phyloP scores from a whole-genome alignment of 2,797 vertebrate genomes.

The Aphelocoma californica region DNA sequence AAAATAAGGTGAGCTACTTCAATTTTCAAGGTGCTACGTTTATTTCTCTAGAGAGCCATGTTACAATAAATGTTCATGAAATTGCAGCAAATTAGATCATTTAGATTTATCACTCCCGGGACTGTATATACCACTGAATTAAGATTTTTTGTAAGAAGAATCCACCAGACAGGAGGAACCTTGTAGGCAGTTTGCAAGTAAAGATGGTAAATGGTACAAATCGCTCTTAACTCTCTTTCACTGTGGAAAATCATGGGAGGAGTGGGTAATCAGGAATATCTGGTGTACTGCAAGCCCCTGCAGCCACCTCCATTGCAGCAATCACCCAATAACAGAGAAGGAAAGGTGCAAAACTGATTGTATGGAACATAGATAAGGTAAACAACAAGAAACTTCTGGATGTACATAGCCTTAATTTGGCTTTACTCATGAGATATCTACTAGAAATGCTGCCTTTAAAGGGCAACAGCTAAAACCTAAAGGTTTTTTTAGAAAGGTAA shows the following conservation, averaged over 20 bases:
- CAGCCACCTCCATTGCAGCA: neutral
- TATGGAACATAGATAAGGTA: neutral
- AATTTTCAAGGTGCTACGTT: neutral
- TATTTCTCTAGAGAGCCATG: neutral
- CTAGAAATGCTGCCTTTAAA: neutral
- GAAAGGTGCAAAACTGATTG: neutral
- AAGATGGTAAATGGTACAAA: neutral
- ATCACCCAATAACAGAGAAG: neutral
- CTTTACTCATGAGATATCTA: neutral
- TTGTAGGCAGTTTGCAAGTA: neutral
- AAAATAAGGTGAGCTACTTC: neutral
- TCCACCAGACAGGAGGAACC: neutral
- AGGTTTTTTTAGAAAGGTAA: neutral
- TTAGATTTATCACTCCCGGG: neutral
- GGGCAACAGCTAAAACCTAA: neutral
- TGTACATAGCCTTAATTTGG: neutral
- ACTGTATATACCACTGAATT: neutral
- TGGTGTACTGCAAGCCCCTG: accelerated
- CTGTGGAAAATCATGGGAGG: neutral
- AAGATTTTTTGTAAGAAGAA: neutral
- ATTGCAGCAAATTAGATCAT: neutral
- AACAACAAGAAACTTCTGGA: neutral
- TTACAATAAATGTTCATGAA: neutral
- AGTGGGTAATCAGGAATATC: neutral
- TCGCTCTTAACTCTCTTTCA: neutral